phyloP scores from a whole-genome alignment of 2,888 invertebrate genomes.

The Dasysyrphus albostriatus region DNA sequence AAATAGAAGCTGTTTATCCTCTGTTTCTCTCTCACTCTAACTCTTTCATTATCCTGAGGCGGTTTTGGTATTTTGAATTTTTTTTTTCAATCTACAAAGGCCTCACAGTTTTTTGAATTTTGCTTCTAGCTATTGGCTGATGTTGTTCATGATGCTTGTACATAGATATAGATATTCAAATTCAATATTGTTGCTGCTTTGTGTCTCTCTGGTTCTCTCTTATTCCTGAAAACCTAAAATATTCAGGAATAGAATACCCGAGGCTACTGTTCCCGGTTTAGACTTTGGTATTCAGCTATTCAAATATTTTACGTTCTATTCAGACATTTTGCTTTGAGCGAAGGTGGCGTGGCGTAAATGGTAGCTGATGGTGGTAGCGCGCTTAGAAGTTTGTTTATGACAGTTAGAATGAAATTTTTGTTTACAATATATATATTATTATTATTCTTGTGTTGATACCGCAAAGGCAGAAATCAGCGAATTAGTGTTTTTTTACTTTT shows the following conservation, averaged over 20 bases:
- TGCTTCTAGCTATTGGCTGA: constrained; percentile 17
- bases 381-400: constrained; percentile 65
- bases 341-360: not conserved
- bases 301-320: constrained; percentile 28
- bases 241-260: constrained; percentile 15
- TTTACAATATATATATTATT: constrained; percentile 46
- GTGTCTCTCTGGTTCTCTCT: constrained; percentile 3
- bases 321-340: constrained; percentile 9
- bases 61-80: constrained; percentile 22
- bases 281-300: constrained; percentile 41
- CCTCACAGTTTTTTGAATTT: constrained; percentile 26
- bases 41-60: constrained; percentile 30
- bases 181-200: not conserved
- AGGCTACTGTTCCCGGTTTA: constrained; percentile 5
- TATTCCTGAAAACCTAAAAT: not conserved
- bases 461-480: constrained; percentile 51
- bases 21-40: not conserved
- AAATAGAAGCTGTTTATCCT: constrained; percentile 33
- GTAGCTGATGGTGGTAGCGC: not conserved
- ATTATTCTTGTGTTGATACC: constrained; percentile 51
- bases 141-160: constrained; percentile 24
- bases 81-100: not conserved
- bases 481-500: constrained; percentile 48
- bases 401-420: constrained; percentile 54
- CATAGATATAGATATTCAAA: not conserved